phyloP scores from a whole-genome alignment of 2,888 invertebrate genomes.

The Pristionchus japonicus region DNA sequence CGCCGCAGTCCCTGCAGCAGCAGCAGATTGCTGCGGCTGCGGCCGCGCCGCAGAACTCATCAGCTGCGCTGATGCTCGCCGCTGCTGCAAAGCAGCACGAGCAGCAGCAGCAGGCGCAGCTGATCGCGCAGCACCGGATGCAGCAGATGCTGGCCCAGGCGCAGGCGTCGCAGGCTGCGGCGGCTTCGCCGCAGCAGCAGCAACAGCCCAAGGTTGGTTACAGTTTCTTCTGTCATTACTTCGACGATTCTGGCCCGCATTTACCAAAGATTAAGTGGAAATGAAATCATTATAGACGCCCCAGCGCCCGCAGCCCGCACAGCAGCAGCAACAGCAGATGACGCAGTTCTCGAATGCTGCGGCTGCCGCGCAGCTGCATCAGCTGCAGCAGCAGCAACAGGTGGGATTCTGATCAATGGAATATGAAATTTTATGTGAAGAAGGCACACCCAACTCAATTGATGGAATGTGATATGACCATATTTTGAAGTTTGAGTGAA shows the following conservation, averaged over 20 bases:
- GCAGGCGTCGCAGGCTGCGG: neutral
- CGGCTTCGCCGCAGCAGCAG: neutral
- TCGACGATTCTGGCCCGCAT: too few relatives aligned
- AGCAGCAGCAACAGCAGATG: neutral
- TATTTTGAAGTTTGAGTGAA: neutral
- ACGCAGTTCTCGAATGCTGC: neutral
- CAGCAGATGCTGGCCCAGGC: conserved; percentile 3
- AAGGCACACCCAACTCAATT: too few relatives aligned
- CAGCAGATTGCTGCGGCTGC: conserved; percentile 11
- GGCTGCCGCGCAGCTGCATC: neutral
- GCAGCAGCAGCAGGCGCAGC: conserved; percentile 6
- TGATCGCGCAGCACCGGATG: neutral
- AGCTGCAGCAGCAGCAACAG: conserved; percentile 26
- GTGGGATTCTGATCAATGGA: too few relatives aligned
- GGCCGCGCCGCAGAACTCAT: neutral
- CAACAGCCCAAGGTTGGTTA: neutral
- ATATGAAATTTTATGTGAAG: neutral
- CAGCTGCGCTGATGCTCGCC: neutral
- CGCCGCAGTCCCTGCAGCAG: conserved; percentile 23
- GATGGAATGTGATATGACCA: too few relatives aligned
- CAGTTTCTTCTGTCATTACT: too few relatives aligned
- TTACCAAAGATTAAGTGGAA: too few relatives aligned
- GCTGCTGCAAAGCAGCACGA: neutral
- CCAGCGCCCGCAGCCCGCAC: neutral
- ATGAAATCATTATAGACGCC: neutral